phyloP scores from a whole-genome alignment of 2,113 vertebrate species.

The Anoplopoma fimbria region DNA sequence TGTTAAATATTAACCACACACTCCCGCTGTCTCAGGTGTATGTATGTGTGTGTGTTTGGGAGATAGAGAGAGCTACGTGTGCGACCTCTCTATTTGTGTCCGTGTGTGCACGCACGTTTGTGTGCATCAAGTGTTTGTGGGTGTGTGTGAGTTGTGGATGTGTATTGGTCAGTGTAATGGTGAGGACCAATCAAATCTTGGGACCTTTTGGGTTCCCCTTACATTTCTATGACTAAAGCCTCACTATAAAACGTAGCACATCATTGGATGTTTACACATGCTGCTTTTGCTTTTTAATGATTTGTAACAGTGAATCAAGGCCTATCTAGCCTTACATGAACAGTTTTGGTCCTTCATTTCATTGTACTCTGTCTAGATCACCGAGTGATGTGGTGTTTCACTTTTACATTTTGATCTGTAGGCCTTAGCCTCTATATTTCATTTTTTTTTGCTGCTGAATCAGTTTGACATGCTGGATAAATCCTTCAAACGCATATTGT shows the following conservation, averaged over 20 bases:
- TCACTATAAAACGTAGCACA: background rate
- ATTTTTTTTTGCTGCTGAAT: background rate
- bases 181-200: background rate
- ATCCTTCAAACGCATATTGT: background rate
- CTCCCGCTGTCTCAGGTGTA: slow-evolving; percentile 71
- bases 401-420: background rate
- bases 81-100: slow-evolving; percentile 59
- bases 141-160: background rate
- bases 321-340: no score
- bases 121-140: slow-evolving; percentile 29
- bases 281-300: background rate
- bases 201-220: background rate
- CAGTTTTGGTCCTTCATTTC: background rate
- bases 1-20: slow-evolving; percentile 85
- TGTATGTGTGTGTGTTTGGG: slow-evolving; percentile 50
- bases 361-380: background rate
- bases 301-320: background rate
- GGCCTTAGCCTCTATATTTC: background rate
- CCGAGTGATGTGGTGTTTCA: background rate
- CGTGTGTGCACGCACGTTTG: background rate
- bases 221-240: background rate
- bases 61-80: slow-evolving; percentile 41
- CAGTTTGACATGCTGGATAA: background rate
- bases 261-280: background rate
- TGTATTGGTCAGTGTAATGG: slow-evolving; percentile 8